Percentiles rank a stretch among this genome's conserved stretches.
phyloP scores from a whole-genome alignment of 2,113 vertebrate genomes.

The Pao palembangensis region DNA sequence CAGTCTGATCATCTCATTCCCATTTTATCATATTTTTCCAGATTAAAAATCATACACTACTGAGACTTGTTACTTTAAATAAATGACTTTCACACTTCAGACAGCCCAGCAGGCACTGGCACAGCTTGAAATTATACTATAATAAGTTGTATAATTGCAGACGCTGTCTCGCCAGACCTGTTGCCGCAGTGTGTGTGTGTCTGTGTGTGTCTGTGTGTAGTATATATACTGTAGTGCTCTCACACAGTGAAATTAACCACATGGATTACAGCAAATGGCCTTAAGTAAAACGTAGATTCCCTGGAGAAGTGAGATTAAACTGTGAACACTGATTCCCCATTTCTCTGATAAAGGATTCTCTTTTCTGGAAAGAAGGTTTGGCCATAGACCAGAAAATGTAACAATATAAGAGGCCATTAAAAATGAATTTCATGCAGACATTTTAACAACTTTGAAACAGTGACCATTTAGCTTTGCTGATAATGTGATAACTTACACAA shows the following conservation, averaged over 20 bases:
- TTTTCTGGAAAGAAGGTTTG: no score
- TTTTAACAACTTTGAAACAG: no score
- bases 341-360: no score
- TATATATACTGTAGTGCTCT: neutral
- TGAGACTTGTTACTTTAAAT: slow-evolving; percentile 7
- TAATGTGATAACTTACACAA: no score
- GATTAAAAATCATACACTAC: no score
- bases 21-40: no score
- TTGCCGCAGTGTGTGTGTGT: slow-evolving; percentile 53
- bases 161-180: slow-evolving; percentile 46
- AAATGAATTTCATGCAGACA: neutral
- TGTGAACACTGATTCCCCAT: neutral
- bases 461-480: no score
- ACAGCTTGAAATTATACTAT: slow-evolving; percentile 52
- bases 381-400: no score
- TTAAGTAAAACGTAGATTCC: slow-evolving; percentile 30
- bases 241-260: slow-evolving; percentile 16
- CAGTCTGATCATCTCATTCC: no score
- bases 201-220: slow-evolving; percentile 3
- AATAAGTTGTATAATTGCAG: slow-evolving; percentile 55
- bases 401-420: neutral
- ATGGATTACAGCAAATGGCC: slow-evolving; percentile 42
- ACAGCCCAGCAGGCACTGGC: slow-evolving; percentile 40
- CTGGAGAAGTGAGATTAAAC: slow-evolving; percentile 2
- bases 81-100: slow-evolving; percentile 20